Conservation (phyloP, 1,140 invertebrate genomes). For the Chrysomallon squamiferum region DNA sequence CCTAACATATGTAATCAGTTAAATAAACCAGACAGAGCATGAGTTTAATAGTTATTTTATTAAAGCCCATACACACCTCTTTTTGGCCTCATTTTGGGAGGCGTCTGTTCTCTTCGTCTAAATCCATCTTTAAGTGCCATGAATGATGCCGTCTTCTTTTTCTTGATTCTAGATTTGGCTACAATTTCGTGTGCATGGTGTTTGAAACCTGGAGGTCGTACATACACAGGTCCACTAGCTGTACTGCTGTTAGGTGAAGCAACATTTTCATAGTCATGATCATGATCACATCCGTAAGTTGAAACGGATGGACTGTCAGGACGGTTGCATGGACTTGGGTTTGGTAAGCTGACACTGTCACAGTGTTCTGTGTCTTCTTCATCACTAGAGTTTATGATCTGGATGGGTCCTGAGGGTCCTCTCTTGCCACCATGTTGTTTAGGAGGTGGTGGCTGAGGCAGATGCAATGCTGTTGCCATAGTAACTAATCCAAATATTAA, state of each 20-base stretch:
- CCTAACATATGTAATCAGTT: too few species aligned
- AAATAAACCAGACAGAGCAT: too few species aligned
- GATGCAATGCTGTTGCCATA: constrained; percentile 4
- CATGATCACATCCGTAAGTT: constrained; percentile 48
- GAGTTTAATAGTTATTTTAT: too few species aligned
- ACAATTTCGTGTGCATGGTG: constrained; percentile 60
- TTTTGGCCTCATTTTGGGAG: constrained; percentile 52
- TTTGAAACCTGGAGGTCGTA: constrained; percentile 61
- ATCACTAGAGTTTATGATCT: constrained; percentile 36
- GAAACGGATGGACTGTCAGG: constrained; percentile 19
- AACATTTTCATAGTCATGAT: constrained; percentile 59
- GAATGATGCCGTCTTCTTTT: constrained; percentile 48
- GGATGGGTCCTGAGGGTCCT: constrained; percentile 49
- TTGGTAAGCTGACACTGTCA: constrained; percentile 10
- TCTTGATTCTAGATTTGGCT: constrained; percentile 42
- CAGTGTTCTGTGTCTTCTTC: constrained; percentile 38
- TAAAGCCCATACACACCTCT: constrained; percentile 53
- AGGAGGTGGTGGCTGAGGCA: constrained; percentile 17
- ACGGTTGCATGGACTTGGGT: constrained; percentile 13
- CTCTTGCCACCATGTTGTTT: constrained; percentile 45
- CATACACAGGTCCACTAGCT: constrained; percentile 63
- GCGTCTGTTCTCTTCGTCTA: constrained; percentile 51
- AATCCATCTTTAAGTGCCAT: constrained; percentile 39
- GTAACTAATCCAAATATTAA: neutral
- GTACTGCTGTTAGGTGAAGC: constrained; percentile 61